Evolutionary conservation across 2,797 vertebrate genomes (phyloP).

Genomic region (Poeciliopsis turneri): DNA sequence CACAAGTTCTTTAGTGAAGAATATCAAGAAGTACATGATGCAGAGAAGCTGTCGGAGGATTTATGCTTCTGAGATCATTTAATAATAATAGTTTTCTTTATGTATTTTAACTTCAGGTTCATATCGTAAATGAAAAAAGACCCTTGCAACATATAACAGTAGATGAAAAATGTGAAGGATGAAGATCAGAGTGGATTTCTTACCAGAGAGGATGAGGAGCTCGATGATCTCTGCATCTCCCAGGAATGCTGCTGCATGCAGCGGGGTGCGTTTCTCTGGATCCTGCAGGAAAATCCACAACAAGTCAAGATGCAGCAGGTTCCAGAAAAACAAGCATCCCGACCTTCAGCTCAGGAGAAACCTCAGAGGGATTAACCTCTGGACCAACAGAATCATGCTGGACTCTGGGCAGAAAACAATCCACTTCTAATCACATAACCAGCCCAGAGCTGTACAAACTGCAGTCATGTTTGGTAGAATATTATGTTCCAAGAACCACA

Average conservation of each 20-base stretch:
- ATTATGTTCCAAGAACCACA: not conserved
- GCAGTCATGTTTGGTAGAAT: not conserved
- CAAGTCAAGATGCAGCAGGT: constrained; percentile 5
- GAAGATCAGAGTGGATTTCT: constrained; percentile 6
- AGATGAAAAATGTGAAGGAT: not conserved
- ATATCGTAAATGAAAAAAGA: not conserved
- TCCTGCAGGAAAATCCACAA: constrained; percentile 80
- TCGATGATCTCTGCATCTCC: constrained; percentile 97
- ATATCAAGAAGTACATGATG: not conserved
- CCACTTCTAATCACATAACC: not conserved
- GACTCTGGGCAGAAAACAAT: not conserved
- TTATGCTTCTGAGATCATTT: not conserved
- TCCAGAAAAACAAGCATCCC: not conserved
- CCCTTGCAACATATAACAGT: not conserved
- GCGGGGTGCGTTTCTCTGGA: constrained; percentile 93
- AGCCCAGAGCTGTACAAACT: not conserved
- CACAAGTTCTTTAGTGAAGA: not conserved
- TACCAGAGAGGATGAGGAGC: constrained; percentile 96
- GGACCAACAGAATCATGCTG: not conserved
- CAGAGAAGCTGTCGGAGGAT: not conserved
- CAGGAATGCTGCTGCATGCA: constrained; percentile 93
- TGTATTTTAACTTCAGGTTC: not conserved
- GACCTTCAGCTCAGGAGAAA: not conserved
- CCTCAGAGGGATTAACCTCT: not conserved
- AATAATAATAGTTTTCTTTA: not conserved